phyloP scores from a whole-genome alignment of 2,888 invertebrate species.

The Eilema griseolum region DNA sequence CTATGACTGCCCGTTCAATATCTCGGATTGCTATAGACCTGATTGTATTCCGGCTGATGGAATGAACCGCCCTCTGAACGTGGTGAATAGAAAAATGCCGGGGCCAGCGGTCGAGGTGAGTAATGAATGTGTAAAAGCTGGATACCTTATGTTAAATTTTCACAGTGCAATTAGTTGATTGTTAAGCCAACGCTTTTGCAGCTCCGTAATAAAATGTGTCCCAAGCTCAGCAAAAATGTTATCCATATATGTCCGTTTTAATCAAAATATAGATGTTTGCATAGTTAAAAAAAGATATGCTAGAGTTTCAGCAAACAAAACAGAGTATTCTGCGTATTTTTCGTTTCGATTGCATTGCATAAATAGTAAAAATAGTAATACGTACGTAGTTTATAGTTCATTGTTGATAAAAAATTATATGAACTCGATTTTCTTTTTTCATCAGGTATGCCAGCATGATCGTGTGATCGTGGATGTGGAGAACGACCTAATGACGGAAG shows the following conservation, averaged over 20 bases:
- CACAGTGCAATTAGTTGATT: not conserved
- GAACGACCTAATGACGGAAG: slow-evolving; percentile 92
- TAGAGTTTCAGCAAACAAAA: not conserved
- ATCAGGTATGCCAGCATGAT: slow-evolving; percentile 95
- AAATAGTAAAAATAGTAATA: too few species aligned
- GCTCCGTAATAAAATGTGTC: not conserved
- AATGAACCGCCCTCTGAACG: slow-evolving; percentile 90
- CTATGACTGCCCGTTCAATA: slow-evolving; percentile 92
- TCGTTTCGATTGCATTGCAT: not conserved
- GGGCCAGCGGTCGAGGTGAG: slow-evolving; percentile 94
- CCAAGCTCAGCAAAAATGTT: not conserved
- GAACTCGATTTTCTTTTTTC: not conserved
- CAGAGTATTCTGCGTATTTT: slow-evolving; percentile 4
- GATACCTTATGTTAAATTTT: not conserved
- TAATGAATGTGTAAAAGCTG: slow-evolving; percentile 23
- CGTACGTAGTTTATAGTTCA: slow-evolving; percentile 9
- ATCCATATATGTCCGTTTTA: not conserved
- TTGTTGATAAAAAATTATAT: too few species aligned
- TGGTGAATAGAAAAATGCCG: slow-evolving; percentile 95
- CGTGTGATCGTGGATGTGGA: slow-evolving; percentile 93
- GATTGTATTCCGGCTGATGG: slow-evolving; percentile 96
- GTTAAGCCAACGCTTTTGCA: not conserved
- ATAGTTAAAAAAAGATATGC: not conserved
- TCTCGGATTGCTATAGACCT: slow-evolving; percentile 91
- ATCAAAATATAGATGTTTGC: not conserved